Evolutionary conservation across 2,888 invertebrate species (phyloP).

Genomic region (Pyrrhosoma nymphula): DNA sequence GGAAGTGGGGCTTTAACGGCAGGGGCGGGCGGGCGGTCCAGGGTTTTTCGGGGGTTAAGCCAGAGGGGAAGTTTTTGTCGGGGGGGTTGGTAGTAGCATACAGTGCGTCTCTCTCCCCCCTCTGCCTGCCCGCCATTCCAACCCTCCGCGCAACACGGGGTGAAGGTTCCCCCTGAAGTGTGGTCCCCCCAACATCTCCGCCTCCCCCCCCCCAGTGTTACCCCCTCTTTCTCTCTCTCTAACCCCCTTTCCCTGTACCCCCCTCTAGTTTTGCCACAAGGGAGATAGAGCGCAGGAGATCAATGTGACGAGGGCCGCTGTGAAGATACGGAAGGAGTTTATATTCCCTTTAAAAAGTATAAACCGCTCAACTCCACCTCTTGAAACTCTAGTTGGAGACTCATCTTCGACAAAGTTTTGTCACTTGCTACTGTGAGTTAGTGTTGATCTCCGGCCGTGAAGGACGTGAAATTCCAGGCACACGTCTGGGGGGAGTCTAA

Average conservation of each 20-base stretch:
- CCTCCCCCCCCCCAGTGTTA: background rate
- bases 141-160: background rate
- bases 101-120: background rate
- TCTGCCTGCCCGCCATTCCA: background rate
- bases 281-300: constrained; percentile 13
- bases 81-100: background rate
- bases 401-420: background rate
- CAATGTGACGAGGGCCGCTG: constrained; percentile 2
- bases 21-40: background rate
- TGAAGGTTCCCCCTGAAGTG: background rate
- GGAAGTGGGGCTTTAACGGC: background rate
- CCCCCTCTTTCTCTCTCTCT: background rate
- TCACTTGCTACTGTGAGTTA: background rate
- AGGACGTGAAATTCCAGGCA: background rate
- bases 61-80: background rate
- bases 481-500: background rate
- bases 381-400: background rate
- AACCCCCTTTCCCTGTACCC: background rate
- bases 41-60: background rate
- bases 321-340: background rate
- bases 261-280: constrained; percentile 16
- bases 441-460: background rate
- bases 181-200: background rate
- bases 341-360: background rate
- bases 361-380: background rate